Evolutionary conservation across 2,888 invertebrate genomes (phyloP).

Genomic region (Hypomecis atomaria): DNA sequence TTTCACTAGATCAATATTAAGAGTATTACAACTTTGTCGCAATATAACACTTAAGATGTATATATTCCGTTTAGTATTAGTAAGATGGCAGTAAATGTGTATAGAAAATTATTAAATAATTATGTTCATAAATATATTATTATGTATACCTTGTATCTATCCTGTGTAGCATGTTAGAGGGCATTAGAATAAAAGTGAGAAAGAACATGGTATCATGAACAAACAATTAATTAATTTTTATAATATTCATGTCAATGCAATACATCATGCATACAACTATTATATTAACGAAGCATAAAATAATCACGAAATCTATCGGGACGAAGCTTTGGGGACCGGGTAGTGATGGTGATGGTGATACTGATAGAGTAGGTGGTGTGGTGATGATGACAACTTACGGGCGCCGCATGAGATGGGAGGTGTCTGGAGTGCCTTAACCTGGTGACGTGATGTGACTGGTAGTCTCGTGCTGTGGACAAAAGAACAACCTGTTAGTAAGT

Average conservation of each 20-base stretch:
- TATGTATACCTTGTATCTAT: slow-evolving; percentile 42
- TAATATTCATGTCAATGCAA: slow-evolving; percentile 34
- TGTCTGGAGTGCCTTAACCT: slow-evolving; percentile 77
- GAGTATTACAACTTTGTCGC: slow-evolving; percentile 10
- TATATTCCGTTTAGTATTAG: background rate
- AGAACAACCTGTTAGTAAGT: slow-evolving; percentile 33
- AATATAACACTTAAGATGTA: no score
- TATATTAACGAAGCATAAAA: slow-evolving; percentile 66
- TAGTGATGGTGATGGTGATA: slow-evolving; percentile 45
- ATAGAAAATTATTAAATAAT: background rate
- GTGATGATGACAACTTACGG: slow-evolving; percentile 67
- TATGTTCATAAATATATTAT: slow-evolving; percentile 13
- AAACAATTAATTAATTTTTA: slow-evolving; percentile 28
- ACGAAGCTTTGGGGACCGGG: slow-evolving; percentile 68
- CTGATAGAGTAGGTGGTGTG: slow-evolving; percentile 31
- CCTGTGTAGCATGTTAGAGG: slow-evolving; percentile 45
- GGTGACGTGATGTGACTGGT: slow-evolving; percentile 74
- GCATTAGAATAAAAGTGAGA: slow-evolving; percentile 40
- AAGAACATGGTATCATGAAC: slow-evolving; percentile 36
- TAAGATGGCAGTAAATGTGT: background rate
- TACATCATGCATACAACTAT: slow-evolving; percentile 46
- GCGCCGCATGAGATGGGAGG: slow-evolving; percentile 64
- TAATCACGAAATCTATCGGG: slow-evolving; percentile 69
- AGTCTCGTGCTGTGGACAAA: slow-evolving; percentile 69
- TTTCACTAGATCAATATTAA: background rate